A percentile compares a stretch with the other conserved stretches of the same genome.
Conservation (phyloP, 2,888 invertebrate species). For the Latrodectus hesperus region DNA sequence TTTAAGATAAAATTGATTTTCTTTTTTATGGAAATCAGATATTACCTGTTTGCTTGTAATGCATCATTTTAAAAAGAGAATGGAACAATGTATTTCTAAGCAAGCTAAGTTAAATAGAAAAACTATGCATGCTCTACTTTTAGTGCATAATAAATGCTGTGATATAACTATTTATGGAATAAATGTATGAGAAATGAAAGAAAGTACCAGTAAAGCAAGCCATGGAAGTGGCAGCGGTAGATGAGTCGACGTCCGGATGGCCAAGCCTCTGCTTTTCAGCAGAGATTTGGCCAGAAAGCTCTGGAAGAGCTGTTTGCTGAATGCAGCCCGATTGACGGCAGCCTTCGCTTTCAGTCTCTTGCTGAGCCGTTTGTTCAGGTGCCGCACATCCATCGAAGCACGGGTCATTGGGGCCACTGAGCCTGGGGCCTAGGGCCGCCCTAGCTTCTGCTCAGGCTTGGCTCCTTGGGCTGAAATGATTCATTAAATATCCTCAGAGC, state of each 20-base stretch:
- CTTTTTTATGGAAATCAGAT: too few species aligned
- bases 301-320: slow-evolving; percentile 66
- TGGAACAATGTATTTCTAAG: not conserved
- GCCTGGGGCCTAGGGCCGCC: slow-evolving; percentile 62
- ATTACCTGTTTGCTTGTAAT: too few species aligned
- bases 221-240: slow-evolving; percentile 66
- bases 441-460: slow-evolving; percentile 62
- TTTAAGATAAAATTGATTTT: too few species aligned
- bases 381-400: slow-evolving; percentile 68
- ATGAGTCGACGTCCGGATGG: slow-evolving; percentile 58
- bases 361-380: slow-evolving; percentile 68
- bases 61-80: not conserved
- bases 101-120: too few species aligned
- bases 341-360: slow-evolving; percentile 69
- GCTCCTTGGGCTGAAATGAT: slow-evolving; percentile 62
- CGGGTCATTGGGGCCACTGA: slow-evolving; percentile 65
- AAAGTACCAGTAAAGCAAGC: slow-evolving; percentile 65
- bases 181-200: not conserved
- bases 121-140: too few species aligned
- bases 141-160: too few species aligned
- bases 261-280: slow-evolving; percentile 65
- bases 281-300: slow-evolving; percentile 63
- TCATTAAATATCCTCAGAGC: slow-evolving; percentile 29
- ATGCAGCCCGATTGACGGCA: slow-evolving; percentile 56
- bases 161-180: not conserved